Base-by-base conservation (phyloP, 1,140 invertebrate species). In the Asbolus verrucosus region DNA sequence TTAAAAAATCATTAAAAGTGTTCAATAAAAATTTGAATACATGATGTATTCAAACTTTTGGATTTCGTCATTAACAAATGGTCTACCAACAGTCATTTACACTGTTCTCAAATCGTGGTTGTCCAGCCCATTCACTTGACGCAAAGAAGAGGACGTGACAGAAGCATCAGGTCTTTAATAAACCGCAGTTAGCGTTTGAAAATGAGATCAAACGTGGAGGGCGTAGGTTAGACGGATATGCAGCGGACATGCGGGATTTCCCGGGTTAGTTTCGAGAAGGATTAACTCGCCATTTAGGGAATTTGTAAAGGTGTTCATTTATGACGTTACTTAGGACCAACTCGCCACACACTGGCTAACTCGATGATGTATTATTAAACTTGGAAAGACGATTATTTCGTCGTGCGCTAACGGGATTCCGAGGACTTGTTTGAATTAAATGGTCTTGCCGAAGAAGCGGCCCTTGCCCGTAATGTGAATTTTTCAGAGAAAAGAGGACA, bases 261-360 rank as follows among this genome's bases (percentile, higher is more conserved):
- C 21, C 1, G 65, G 43, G 27, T 16, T 27, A 50, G 46, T 36
- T 63, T 33, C 4, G 63, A 46, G 18, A 54, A 13, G 43, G 65
- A 67, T 67, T 59, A 67, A 9, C 27, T 36, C 27, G 21, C 41
- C 41, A 50, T 67, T 67, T 67, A 33, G 21, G 65, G 41, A 54
- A 50, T 67, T 67, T 67, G 41, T 67, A 59, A 50, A 67, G 65
- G 65, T 67, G 24, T 67, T 66, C 63, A 50, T 31, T 46, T 41
- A 46, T 66, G 39, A 66, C 19, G 15, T 18, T 46, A 66, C 39
- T 66, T 16, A 46, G 30, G n/a, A 18, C 63, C 8, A 66, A 39
- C 39, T 19, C 13, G 13, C 33, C 62, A 19, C 62, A 41, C 62
- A 19, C 16, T 21, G 18, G 63, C 41, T 33, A 30, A 50, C 43